phyloP scores from a whole-genome alignment of 2,113 vertebrate species.

The Catharus fuscescens region DNA sequence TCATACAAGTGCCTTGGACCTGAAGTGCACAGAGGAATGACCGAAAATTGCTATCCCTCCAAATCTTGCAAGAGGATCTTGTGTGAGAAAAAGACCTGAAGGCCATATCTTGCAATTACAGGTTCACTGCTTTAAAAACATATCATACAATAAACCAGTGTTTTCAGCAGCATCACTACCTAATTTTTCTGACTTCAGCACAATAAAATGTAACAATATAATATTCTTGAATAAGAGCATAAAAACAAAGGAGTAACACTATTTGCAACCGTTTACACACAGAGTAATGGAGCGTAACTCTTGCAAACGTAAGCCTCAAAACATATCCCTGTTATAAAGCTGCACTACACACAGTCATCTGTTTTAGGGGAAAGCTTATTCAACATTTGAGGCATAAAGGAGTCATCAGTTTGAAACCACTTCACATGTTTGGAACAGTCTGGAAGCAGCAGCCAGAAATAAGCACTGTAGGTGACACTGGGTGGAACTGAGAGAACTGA shows the following conservation, averaged over 20 bases:
- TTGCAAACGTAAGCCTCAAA: background rate
- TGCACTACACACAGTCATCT: background rate
- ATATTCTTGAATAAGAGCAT: background rate
- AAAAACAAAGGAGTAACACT: background rate
- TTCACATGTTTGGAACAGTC: background rate
- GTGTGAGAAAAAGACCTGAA: background rate
- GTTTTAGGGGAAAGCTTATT: background rate
- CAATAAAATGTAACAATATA: background rate
- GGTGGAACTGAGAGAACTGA: background rate
- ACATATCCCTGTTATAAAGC: background rate
- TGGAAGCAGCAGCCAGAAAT: background rate
- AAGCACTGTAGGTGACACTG: rapidly evolving
- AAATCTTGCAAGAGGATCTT: background rate
- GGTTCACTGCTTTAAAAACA: background rate
- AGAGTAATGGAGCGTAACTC: background rate
- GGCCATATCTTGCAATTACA: background rate
- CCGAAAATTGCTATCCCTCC: background rate
- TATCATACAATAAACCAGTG: background rate
- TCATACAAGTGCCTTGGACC: background rate
- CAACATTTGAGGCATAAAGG: background rate
- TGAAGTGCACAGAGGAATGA: background rate
- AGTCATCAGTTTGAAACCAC: background rate
- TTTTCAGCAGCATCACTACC: background rate
- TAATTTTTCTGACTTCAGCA: background rate
- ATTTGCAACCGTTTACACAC: background rate